These are phyloP conservation scores for Salvelinus namaycush DNA, from an alignment of 2,113 vertebrate species.

Conservation along the genomic window DNA sequence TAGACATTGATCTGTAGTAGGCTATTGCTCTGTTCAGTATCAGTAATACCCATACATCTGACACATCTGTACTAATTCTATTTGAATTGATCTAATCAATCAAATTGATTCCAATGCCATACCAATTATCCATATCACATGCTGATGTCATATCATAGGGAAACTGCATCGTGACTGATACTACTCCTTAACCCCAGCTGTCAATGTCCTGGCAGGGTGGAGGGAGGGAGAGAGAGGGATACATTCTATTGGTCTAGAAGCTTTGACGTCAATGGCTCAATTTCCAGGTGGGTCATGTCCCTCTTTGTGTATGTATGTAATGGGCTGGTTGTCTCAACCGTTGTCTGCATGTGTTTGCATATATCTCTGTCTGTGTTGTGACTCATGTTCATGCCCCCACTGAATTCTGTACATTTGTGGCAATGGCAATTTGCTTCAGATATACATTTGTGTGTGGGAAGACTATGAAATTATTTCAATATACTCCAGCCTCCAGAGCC, in stretches of 20 bases:
- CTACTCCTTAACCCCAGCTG: constrained; percentile 43
- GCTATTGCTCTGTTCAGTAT: background rate
- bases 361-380: constrained; percentile 14
- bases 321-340: constrained; percentile 39
- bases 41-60: background rate
- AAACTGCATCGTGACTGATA: constrained; percentile 26
- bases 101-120: background rate
- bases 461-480: constrained; percentile 16
- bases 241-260: constrained; percentile 49
- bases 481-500: background rate
- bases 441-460: constrained; percentile 2
- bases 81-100: background rate
- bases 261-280: constrained; percentile 62
- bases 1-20: background rate
- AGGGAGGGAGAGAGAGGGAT: constrained; percentile 12
- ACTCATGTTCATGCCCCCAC: no score
- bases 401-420: no score
- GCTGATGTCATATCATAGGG: background rate
- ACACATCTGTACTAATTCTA: background rate
- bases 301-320: no score
- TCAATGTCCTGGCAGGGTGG: constrained; percentile 47
- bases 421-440: no score
- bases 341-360: constrained; percentile 29
- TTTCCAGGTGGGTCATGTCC: constrained; percentile 18
- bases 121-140: no score